Conservation (phyloP, 2,797 vertebrate species). For the Halcyon smyrnensis region DNA sequence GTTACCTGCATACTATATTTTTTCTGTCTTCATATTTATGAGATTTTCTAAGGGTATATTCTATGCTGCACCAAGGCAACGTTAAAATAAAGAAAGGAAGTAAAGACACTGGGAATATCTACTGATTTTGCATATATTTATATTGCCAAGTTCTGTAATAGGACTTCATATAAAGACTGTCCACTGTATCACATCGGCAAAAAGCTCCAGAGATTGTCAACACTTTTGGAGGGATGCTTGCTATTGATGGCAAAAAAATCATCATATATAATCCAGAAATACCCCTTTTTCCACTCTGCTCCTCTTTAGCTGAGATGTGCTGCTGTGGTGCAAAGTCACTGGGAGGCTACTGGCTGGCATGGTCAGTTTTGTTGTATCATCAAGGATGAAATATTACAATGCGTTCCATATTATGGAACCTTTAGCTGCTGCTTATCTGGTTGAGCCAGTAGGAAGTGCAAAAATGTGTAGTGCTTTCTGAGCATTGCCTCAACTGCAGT, state of each 20-base stretch:
- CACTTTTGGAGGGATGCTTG: background rate
- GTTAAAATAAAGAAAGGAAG: background rate
- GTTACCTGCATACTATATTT: background rate
- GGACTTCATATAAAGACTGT: background rate
- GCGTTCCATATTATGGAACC: background rate
- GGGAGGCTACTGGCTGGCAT: background rate
- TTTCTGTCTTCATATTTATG: background rate
- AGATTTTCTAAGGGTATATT: background rate
- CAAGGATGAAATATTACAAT: background rate
- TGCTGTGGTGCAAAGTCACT: background rate
- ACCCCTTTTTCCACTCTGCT: background rate
- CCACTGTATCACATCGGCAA: background rate
- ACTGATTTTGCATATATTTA: background rate
- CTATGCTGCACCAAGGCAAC: background rate
- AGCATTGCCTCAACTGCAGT: background rate
- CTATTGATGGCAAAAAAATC: background rate
- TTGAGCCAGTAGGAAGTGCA: background rate
- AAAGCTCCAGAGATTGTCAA: background rate
- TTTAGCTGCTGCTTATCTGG: background rate
- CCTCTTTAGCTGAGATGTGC: background rate
- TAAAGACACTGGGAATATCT: background rate
- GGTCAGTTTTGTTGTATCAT: background rate
- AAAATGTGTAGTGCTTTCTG: background rate
- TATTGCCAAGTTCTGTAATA: rapidly evolving
- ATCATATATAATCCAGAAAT: background rate